Percentiles rank a stretch among this genome's conserved stretches.
These are phyloP conservation scores for Merodon equestris DNA, from an alignment of 2,888 invertebrate species.

Conservation along the genomic window DNA sequence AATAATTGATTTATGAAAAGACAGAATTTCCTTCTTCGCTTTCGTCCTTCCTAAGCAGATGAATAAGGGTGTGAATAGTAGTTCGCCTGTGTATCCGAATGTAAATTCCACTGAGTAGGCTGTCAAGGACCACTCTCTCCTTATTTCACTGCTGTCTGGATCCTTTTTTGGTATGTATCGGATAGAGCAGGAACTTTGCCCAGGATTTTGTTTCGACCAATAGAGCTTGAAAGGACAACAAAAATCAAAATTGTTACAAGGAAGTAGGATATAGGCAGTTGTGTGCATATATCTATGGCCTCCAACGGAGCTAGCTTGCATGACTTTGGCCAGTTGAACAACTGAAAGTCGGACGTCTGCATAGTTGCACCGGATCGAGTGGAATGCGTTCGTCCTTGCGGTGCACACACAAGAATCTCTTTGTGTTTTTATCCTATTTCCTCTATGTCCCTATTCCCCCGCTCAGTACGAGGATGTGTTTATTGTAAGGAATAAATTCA, in stretches of 20 bases:
- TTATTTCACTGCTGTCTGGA: too few relatives aligned
- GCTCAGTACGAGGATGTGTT: conserved; percentile 5
- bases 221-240: not conserved
- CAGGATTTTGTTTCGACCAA: conserved; percentile 7
- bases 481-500: conserved; percentile 17
- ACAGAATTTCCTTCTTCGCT: too few relatives aligned
- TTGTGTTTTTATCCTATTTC: not conserved
- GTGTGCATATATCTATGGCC: too few relatives aligned
- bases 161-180: not conserved
- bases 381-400: not conserved
- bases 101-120: not conserved
- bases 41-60: not conserved
- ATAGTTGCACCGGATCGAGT: conserved; percentile 7
- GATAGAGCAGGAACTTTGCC: conserved; percentile 5
- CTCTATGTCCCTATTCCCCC: not conserved
- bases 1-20: conserved; percentile 48
- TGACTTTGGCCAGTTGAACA: conserved; percentile 8
- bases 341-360: conserved; percentile 35
- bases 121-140: conserved; percentile 4
- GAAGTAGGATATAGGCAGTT: too few relatives aligned
- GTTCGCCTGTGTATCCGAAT: conserved; percentile 13
- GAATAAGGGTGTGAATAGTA: conserved; percentile 32
- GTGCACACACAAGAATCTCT: not conserved
- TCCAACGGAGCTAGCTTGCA: conserved; percentile 22
- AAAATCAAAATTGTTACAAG: not conserved